These are phyloP conservation scores for Semicossyphus pulcher DNA, from an alignment of 2,113 vertebrate genomes.

Conservation along the genomic window DNA sequence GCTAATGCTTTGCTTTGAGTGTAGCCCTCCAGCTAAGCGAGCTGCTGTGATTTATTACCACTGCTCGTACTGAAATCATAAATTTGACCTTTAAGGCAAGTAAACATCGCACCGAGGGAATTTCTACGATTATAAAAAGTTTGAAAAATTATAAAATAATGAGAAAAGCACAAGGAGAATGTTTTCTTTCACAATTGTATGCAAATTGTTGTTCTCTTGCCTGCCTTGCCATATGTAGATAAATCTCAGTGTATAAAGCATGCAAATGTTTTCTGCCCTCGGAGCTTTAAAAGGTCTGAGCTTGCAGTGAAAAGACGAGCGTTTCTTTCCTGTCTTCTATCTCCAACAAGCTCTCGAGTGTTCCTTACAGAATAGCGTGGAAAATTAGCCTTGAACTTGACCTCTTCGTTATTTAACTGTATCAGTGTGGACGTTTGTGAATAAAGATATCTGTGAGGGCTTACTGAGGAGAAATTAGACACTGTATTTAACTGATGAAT, in stretches of 20 bases:
- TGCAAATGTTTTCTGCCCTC: slow-evolving; percentile 39
- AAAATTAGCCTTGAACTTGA: neutral
- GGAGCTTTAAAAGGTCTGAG: slow-evolving; percentile 21
- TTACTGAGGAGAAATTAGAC: neutral
- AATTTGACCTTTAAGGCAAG: neutral
- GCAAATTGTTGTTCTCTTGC: slow-evolving; percentile 5
- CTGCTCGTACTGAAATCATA: neutral
- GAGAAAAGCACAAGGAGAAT: neutral
- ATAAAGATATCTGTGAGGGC: neutral
- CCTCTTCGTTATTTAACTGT: neutral
- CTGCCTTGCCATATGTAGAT: slow-evolving; percentile 32
- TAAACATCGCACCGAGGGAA: neutral
- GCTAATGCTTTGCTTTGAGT: neutral
- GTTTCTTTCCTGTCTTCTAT: neutral
- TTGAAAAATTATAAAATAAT: neutral
- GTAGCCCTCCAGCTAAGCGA: neutral
- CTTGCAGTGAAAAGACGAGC: neutral
- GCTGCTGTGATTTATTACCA: neutral
- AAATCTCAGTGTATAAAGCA: slow-evolving; percentile 12
- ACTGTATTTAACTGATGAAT: neutral
- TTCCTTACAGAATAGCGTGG: neutral
- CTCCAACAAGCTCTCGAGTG: neutral
- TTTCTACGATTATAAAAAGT: slow-evolving; percentile 6
- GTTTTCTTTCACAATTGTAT: slow-evolving; percentile 11
- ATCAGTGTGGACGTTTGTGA: neutral